Evolutionary conservation across 2,888 invertebrate genomes (phyloP).

Genomic region (Seira musarum): DNA sequence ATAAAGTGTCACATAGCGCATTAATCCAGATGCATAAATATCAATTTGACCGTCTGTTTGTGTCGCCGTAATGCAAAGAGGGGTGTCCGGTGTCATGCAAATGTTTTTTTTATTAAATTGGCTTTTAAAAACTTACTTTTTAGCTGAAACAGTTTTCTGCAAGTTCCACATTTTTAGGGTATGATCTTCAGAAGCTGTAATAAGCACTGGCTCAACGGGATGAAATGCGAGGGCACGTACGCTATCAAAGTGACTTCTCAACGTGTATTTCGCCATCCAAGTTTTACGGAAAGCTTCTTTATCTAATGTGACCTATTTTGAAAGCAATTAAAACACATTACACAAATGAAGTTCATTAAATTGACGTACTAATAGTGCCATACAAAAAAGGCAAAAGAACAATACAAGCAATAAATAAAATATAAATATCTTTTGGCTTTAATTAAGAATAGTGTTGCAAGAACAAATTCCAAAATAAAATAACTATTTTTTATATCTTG

Average conservation of each 20-base stretch:
- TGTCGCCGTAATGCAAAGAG: too few relatives aligned
- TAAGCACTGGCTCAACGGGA: conserved; percentile 95
- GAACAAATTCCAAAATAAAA: conserved; percentile 52
- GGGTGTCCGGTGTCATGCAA: too few relatives aligned
- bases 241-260: conserved; percentile 95
- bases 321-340: conserved; percentile 16
- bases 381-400: too few relatives aligned
- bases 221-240: conserved; percentile 94
- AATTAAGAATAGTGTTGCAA: conserved; percentile 31
- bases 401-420: too few relatives aligned
- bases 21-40: too few relatives aligned
- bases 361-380: too few relatives aligned
- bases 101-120: too few relatives aligned
- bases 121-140: conserved; percentile 79
- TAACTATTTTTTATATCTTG: conserved; percentile 29
- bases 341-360: too few relatives aligned
- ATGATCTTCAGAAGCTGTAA: conserved; percentile 99
- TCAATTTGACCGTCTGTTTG: too few relatives aligned
- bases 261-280: conserved; percentile 97
- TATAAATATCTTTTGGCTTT: too few relatives aligned
- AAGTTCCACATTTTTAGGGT: conserved; percentile 99
- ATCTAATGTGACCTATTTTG: conserved; percentile 78
- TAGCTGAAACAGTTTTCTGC: conserved; percentile 97
- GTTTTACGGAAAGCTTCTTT: conserved; percentile 94
- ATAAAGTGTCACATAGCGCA: conserved; percentile 14